Base-by-base conservation (phyloP, 1,140 invertebrate species). In the Zaprionus kolodkinae region DNA sequence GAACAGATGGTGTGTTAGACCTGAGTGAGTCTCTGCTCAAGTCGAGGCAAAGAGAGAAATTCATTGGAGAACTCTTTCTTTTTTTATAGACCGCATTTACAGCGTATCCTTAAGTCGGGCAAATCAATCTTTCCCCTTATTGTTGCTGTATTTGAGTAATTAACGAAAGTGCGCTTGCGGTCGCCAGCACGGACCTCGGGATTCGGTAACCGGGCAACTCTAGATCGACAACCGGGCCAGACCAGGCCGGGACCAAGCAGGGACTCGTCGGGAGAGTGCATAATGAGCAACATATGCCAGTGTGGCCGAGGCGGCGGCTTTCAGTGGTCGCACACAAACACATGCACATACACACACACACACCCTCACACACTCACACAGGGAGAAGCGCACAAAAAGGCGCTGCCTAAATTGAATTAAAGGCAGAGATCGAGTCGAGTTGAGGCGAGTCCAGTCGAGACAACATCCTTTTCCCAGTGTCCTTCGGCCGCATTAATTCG, bases 81-180 rank as follows among this genome's bases (percentile, higher is more conserved):
- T 30, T 30, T 30, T 30, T 30, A 30, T 35, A 35, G 6, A 2
- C 33, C 0, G 1, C 6, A 1, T 50, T 50, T 12, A 50, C 45
- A 25, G 11, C 9, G 45, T 50, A 50, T 25, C 45, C 25, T 17
- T 25, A 4, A 50, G 17, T 50, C 17, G 10, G 1, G 17, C 17
- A 45, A 45, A 9, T 7, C 5, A 50, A 17, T 11, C 3, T 21
- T 11, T 11, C 45, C 17, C 10, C 10, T 50, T 10, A 50, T 52
- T 59, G 40, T 67, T 79, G 65, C 71, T 87, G 77, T 78, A 74
- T 76, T 74, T 89, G 81, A 70, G 83, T 80, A 89, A 87, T 87
- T 88, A 87, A 88, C 85, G 69, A 87, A 89, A 87, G 80, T 84
- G 80, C 77, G 77, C 77, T 80, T 74, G 80, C 60, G 77, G 81